Evolutionary conservation across 2,113 vertebrate species (phyloP).

Genomic region (Spea bombifrons): DNA sequence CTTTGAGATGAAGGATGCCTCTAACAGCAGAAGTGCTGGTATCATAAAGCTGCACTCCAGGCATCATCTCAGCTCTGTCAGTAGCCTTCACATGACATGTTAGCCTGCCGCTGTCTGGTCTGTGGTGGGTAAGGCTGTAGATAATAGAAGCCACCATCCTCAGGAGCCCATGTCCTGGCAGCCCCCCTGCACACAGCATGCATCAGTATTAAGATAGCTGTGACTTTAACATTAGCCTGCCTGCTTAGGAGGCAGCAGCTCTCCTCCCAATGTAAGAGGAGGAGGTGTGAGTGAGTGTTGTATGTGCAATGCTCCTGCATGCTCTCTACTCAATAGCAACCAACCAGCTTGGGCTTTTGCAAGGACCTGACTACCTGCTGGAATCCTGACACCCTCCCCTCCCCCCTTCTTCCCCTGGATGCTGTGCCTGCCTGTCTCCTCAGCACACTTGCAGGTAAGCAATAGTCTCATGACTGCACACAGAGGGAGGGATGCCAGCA

Average conservation of each 20-base stretch:
- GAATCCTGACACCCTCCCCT: slow-evolving; percentile 57
- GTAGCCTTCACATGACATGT: no score
- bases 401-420: slow-evolving; percentile 61
- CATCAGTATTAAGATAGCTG: no score
- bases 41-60: no score
- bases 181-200: no score
- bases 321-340: slow-evolving; percentile 56
- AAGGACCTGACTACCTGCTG: slow-evolving; percentile 63
- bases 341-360: slow-evolving; percentile 63
- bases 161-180: no score
- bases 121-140: no score
- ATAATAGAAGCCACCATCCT: no score
- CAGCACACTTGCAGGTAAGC: slow-evolving; percentile 23
- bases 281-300: slow-evolving; percentile 62
- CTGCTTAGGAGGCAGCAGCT: slow-evolving; percentile 46
- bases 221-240: slow-evolving; percentile 17
- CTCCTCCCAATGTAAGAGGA: slow-evolving; percentile 53
- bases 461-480: not conserved
- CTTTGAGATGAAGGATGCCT: no score
- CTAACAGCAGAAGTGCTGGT: no score
- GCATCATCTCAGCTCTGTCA: no score
- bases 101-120: no score
- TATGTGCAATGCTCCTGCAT: slow-evolving; percentile 64
- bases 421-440: slow-evolving; percentile 44
- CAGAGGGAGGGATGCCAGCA: slow-evolving; percentile 5